Evolutionary conservation across 2,797 vertebrate genomes (phyloP).

Genomic region (Sebastes taczanowskii): DNA sequence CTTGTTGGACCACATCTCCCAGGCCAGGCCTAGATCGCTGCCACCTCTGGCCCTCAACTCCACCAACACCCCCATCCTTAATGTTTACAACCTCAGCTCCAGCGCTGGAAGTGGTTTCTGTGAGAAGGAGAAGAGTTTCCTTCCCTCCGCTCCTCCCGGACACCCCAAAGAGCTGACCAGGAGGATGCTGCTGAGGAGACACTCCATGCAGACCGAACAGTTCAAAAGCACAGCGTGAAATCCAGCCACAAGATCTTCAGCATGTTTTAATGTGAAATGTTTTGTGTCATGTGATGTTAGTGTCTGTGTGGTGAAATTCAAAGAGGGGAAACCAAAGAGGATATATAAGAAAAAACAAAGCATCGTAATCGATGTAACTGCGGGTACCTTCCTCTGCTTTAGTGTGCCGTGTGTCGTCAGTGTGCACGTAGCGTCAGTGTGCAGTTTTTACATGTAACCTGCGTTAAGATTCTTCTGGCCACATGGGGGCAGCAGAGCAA

Average conservation of each 20-base stretch:
- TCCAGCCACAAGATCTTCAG: neutral
- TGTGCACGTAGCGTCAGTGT: neutral
- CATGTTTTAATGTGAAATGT: constrained; percentile 1
- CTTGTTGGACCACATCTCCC: constrained; percentile 74
- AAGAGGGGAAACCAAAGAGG: constrained; percentile 8
- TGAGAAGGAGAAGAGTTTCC: constrained; percentile 74
- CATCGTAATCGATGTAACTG: neutral
- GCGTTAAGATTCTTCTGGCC: neutral
- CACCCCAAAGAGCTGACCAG: constrained; percentile 84
- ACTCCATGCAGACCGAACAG: constrained; percentile 91
- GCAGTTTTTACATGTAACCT: neutral
- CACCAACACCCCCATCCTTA: constrained; percentile 66
- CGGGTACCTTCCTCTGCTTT: constrained; percentile 19
- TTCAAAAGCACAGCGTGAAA: constrained; percentile 75
- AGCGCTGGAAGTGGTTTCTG: constrained; percentile 58
- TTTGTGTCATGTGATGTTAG: neutral
- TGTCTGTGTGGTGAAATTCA: constrained; percentile 12
- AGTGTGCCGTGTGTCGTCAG: neutral
- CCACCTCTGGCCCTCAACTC: constrained; percentile 84
- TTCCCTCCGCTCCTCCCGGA: constrained; percentile 84
- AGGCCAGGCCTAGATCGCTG: constrained; percentile 83
- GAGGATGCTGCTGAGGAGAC: constrained; percentile 87
- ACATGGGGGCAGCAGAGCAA: neutral
- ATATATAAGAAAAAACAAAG: neutral
- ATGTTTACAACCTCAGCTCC: constrained; percentile 48